A percentile compares a stretch with the other conserved stretches of the same genome.
Conservation (phyloP, 92 coral and sea anemone species). For the Zoanthus sociatus region DNA sequence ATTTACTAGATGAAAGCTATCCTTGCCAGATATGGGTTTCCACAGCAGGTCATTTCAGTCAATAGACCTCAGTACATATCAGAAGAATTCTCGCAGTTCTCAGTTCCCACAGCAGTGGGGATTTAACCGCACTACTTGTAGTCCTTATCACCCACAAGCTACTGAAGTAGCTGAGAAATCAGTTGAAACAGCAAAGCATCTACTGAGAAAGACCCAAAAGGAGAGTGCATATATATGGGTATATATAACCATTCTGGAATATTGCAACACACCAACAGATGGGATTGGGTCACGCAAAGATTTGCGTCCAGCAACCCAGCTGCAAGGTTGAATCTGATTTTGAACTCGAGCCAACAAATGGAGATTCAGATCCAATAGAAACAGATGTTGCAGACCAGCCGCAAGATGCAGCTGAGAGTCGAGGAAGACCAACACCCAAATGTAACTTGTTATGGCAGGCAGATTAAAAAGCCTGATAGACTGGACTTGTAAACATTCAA, state of each 20-base stretch:
- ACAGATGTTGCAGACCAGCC: background rate
- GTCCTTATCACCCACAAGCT: background rate
- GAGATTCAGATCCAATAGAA: background rate
- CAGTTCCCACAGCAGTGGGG: background rate
- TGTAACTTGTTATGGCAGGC: background rate
- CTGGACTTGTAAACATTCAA: background rate
- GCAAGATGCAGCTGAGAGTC: background rate
- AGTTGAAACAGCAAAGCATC: background rate
- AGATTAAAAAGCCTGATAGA: background rate
- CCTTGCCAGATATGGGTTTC: background rate
- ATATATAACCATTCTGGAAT: no score
- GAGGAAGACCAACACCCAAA: background rate
- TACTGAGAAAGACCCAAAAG: background rate
- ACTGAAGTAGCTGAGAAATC: background rate
- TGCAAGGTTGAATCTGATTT: background rate
- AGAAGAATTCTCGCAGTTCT: background rate
- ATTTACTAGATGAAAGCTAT: background rate
- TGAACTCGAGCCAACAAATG: background rate
- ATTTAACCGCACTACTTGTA: background rate
- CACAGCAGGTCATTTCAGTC: no score
- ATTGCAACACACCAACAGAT: background rate
- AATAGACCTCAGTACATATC: background rate
- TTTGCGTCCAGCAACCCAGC: background rate
- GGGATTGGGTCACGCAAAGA: background rate
- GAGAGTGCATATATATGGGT: background rate